phyloP scores from a whole-genome alignment of 2,888 invertebrate species.

The Drosophila demipolita region DNA sequence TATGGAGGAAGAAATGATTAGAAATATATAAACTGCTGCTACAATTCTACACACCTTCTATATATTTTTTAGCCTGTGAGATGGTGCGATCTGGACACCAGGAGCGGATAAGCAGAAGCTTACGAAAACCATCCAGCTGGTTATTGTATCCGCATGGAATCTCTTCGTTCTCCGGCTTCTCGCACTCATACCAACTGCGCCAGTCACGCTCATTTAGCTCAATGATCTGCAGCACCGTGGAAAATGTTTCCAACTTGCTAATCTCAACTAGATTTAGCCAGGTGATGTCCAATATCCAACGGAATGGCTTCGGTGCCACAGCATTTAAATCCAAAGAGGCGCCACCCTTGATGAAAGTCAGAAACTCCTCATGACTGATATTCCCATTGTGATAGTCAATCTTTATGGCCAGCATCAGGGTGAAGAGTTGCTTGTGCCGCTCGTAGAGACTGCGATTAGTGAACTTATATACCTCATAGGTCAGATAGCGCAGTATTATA shows the following conservation, averaged over 20 bases:
- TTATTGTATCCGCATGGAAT: constrained; percentile 96
- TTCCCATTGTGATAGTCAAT: constrained; percentile 93
- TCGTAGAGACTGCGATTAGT: constrained; percentile 97
- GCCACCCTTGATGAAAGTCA: constrained; percentile 98
- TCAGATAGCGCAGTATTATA: constrained; percentile 95
- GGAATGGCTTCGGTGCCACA: constrained; percentile 95
- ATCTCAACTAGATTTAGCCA: constrained; percentile 98
- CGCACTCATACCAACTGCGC: constrained; percentile 96
- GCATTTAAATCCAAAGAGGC: constrained; percentile 97
- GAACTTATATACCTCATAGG: constrained; percentile 96
- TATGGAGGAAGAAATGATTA: constrained; percentile 56
- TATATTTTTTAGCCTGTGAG: constrained; percentile 96
- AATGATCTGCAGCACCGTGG: constrained; percentile 92
- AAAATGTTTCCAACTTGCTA: constrained; percentile 92
- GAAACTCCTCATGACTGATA: constrained; percentile 96
- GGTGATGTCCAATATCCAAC: constrained; percentile 97
- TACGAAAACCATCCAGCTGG: constrained; percentile 94
- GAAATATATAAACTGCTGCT: not conserved
- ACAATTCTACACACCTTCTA: constrained; percentile 87
- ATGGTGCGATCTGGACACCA: constrained; percentile 98
- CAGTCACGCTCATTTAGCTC: constrained; percentile 94
- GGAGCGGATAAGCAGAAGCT: constrained; percentile 93
- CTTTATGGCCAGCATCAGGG: constrained; percentile 97
- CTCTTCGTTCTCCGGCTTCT: constrained; percentile 95
- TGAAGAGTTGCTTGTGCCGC: constrained; percentile 96